Conservation (phyloP, 2,888 invertebrate genomes). For the Idaea dimidiata region DNA sequence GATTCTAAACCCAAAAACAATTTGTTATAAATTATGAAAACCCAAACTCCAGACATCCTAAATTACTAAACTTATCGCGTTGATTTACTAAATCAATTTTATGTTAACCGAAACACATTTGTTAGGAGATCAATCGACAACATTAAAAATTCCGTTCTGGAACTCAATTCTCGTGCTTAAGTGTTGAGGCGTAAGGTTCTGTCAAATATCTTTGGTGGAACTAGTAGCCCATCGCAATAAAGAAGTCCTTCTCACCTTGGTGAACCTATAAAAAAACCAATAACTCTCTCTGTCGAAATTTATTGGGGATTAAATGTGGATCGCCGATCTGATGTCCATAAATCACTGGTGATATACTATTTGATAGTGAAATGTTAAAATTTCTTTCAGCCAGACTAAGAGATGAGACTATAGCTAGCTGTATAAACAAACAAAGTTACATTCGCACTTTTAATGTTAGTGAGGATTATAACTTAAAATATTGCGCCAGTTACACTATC, state of each 20-base stretch:
- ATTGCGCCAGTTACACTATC: too few relatives aligned
- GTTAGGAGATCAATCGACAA: neutral
- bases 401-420: neutral
- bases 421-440: too few relatives aligned
- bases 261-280: constrained; percentile 22
- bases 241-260: constrained; percentile 10
- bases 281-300: constrained; percentile 26
- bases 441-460: too few relatives aligned
- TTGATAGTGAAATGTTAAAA: neutral
- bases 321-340: constrained; percentile 1
- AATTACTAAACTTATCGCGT: neutral
- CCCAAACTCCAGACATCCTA: neutral
- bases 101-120: neutral
- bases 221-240: neutral
- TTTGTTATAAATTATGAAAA: neutral
- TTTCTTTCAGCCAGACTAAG: neutral
- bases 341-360: neutral
- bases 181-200: neutral
- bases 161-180: neutral
- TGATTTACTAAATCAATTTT: neutral
- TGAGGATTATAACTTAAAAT: too few relatives aligned
- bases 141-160: neutral
- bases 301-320: constrained; percentile 28
- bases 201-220: neutral
- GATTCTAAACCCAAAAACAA: neutral